Base-by-base conservation (phyloP, 2,797 vertebrate genomes). In the Phataginus tetradactyla region DNA sequence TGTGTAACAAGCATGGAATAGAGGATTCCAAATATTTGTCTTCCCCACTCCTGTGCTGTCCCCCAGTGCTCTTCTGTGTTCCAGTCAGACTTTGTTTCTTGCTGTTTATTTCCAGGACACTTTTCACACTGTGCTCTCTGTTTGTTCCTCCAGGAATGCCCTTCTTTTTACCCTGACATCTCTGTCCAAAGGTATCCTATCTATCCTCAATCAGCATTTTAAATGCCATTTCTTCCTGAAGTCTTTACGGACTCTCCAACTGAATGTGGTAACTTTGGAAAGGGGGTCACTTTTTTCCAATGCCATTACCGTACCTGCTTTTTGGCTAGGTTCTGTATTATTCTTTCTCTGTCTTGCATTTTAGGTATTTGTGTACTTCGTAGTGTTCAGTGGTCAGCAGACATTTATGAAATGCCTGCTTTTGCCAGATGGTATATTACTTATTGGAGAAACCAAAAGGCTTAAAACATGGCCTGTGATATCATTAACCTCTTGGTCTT, bases 11-110 rank as follows among this genome's bases (percentile, higher is more conserved):
- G 63, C 80, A 51, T 32, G 77, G 59, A 86, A 51, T 32, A 78
- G 77, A 79, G 39, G 72, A 55, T 78, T 97, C 94, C 87, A 83
- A 93, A 79, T 95, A 93, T 95, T 94, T 72, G 90, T 63, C 34
- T 61, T 6, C 42, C 74, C 53, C 23, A 8, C 25, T 9, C 6
- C 8, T 53, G 18, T 53, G 34, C 55, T 77, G 32, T 53, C 39
- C 55, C 71, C 21, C 27, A 57, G 3, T 81, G 45, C 45, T 25
- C 0, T 59, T 89, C 64, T 95, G 57, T 63, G n/a, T 79, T 92
- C 69, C 55, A 86, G 79, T 79, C 86, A 63, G 29, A 75, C 23
- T 4, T 42, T 71, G 63, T 51, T 37, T 25, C 68, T 86, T 72
- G 66, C 85, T 71, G 13, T 91, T 71, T 79, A 51, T 71, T 59